Evolutionary conservation across 1,140 invertebrate genomes (phyloP).

Genomic region (Halesus radiatus): DNA sequence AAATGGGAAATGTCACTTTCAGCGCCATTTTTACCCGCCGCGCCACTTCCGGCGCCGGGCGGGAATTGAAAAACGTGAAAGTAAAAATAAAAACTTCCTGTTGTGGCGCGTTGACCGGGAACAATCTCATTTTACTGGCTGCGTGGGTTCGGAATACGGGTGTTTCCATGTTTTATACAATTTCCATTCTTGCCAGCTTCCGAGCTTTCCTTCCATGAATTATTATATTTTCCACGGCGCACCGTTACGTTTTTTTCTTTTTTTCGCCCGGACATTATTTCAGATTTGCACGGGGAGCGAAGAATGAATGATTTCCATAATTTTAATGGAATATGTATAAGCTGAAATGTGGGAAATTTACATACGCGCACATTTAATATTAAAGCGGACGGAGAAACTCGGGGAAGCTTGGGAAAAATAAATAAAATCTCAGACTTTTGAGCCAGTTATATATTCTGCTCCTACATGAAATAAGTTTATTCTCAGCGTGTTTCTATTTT

Average conservation of each 20-base stretch:
- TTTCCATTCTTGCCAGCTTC: neutral
- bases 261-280: constrained; percentile 40
- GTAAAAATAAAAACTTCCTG: constrained; percentile 52
- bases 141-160: constrained; percentile 40
- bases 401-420: neutral
- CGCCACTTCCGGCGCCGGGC: constrained; percentile 52
- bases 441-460: too few relatives aligned
- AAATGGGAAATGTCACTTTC: constrained; percentile 58
- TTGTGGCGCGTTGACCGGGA: constrained; percentile 56
- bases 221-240: constrained; percentile 13
- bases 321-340: constrained; percentile 54
- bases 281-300: constrained; percentile 42
- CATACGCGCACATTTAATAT: constrained; percentile 47
- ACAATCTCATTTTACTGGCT: constrained; percentile 54
- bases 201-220: neutral
- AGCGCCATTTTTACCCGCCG: constrained; percentile 52
- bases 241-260: constrained; percentile 1
- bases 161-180: constrained; percentile 18
- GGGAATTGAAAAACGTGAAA: constrained; percentile 49
- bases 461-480: too few relatives aligned
- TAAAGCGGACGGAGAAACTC: constrained; percentile 3
- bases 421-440: neutral
- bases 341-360: constrained; percentile 46
- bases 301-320: constrained; percentile 54
- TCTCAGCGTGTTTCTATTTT: too few relatives aligned